Conservation (phyloP, 2,888 invertebrate species). For the Labia minor region DNA sequence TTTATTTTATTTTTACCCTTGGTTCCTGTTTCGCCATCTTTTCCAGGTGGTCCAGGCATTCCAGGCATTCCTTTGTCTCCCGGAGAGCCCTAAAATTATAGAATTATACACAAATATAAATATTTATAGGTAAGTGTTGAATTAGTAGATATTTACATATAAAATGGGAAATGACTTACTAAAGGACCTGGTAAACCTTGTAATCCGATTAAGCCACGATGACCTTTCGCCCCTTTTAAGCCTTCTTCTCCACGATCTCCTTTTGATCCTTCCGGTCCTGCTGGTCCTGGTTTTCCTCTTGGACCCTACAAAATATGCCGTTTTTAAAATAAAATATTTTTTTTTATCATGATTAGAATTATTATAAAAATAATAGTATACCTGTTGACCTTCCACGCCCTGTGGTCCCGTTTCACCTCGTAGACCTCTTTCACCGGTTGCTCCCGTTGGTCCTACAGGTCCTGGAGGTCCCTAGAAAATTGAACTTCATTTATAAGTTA, state of each 20-base stretch:
- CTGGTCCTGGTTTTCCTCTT: slow-evolving; percentile 64
- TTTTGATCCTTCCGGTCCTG: slow-evolving; percentile 63
- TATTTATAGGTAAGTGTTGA: too few species aligned
- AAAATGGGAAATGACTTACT: too few species aligned
- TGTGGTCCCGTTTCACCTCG: slow-evolving; percentile 62
- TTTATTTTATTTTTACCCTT: too few species aligned
- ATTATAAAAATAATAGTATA: slow-evolving; percentile 25
- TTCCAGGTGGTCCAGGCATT: slow-evolving; percentile 56
- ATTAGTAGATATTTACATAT: too few species aligned
- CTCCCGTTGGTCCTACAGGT: slow-evolving; percentile 52
- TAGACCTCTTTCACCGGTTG: slow-evolving; percentile 58
- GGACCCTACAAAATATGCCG: slow-evolving; percentile 43
- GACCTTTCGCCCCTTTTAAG: slow-evolving; percentile 65
- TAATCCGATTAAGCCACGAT: slow-evolving; percentile 69
- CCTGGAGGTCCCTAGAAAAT: slow-evolving; percentile 53
- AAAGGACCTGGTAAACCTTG: slow-evolving; percentile 65
- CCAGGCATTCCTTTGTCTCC: slow-evolving; percentile 58
- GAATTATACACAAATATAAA: too few species aligned
- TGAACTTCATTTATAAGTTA: background rate
- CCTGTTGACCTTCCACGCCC: slow-evolving; percentile 61
- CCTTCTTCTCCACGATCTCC: slow-evolving; percentile 51
- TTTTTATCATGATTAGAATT: background rate
- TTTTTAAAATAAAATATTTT: background rate
- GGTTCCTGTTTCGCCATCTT: slow-evolving; percentile 61
- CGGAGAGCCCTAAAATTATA: slow-evolving; percentile 39